phyloP scores from a whole-genome alignment of 2,797 vertebrate genomes.

The Bradypodion pumilum region DNA sequence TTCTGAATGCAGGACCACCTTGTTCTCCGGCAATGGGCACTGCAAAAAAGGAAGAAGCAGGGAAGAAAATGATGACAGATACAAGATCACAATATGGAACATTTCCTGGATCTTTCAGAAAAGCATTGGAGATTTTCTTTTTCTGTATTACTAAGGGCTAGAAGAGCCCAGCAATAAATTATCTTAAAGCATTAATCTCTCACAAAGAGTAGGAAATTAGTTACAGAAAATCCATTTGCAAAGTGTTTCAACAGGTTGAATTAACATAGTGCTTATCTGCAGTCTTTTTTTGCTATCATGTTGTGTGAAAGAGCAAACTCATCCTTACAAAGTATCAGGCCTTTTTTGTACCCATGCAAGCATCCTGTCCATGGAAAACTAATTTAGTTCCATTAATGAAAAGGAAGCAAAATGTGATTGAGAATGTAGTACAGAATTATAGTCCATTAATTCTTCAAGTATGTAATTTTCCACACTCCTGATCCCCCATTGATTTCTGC shows the following conservation, averaged over 20 bases:
- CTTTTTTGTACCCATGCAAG: constrained; percentile 46
- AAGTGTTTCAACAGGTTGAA: constrained; percentile 51
- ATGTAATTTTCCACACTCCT: constrained; percentile 76
- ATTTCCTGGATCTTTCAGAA: neutral
- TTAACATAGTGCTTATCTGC: constrained; percentile 49
- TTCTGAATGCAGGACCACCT: neutral
- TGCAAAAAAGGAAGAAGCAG: neutral
- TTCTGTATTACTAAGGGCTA: neutral
- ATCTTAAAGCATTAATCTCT: constrained; percentile 16
- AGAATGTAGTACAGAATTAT: constrained; percentile 74
- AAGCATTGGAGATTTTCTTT: neutral
- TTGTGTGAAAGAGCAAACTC: constrained; percentile 51
- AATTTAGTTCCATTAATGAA: constrained; percentile 78
- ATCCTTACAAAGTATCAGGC: constrained; percentile 36
- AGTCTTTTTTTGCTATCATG: constrained; percentile 57
- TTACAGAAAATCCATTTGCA: constrained; percentile 45
- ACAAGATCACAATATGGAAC: no score
- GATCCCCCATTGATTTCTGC: constrained; percentile 73
- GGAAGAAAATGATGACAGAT: no score
- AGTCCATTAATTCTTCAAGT: constrained; percentile 80
- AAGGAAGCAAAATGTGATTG: constrained; percentile 74
- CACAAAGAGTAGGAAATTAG: constrained; percentile 45
- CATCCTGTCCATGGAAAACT: constrained; percentile 69
- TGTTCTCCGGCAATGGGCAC: neutral
- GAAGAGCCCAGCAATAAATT: constrained; percentile 10